These are phyloP conservation scores for Bergia puertoricense DNA, from an alignment of 92 coral and sea anemone species.

Conservation along the genomic window DNA sequence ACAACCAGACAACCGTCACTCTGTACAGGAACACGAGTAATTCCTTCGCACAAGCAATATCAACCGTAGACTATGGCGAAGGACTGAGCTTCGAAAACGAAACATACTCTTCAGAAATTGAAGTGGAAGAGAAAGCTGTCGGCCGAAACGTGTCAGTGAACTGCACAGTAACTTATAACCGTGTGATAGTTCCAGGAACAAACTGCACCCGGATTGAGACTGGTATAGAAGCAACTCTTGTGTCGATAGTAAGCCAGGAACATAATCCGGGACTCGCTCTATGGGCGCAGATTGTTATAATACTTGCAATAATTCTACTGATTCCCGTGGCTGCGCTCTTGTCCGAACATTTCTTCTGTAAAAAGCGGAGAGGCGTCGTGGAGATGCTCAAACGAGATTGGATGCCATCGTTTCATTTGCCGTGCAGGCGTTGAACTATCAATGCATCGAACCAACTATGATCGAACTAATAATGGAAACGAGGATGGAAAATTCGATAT, in stretches of 20 bases:
- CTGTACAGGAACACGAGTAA: neutral
- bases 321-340: neutral
- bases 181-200: neutral
- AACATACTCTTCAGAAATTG: conserved; percentile 12
- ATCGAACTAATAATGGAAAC: no score
- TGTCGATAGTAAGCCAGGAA: neutral
- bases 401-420: no score
- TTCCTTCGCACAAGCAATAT: neutral
- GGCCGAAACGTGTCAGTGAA: conserved; percentile 26
- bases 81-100: neutral
- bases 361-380: neutral
- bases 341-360: neutral
- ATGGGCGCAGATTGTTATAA: conserved; percentile 5
- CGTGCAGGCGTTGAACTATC: no score
- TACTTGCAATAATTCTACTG: neutral
- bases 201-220: conserved; percentile 21
- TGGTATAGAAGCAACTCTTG: conserved; percentile 8
- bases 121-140: conserved; percentile 12
- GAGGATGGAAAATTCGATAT: no score
- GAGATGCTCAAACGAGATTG: no score
- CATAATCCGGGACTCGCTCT: neutral
- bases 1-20: neutral
- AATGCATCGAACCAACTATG: no score
- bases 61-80: conserved; percentile 10
- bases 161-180: conserved; percentile 5